phyloP scores from a whole-genome alignment of 2,888 invertebrate genomes.

The Tiliacea aurago region DNA sequence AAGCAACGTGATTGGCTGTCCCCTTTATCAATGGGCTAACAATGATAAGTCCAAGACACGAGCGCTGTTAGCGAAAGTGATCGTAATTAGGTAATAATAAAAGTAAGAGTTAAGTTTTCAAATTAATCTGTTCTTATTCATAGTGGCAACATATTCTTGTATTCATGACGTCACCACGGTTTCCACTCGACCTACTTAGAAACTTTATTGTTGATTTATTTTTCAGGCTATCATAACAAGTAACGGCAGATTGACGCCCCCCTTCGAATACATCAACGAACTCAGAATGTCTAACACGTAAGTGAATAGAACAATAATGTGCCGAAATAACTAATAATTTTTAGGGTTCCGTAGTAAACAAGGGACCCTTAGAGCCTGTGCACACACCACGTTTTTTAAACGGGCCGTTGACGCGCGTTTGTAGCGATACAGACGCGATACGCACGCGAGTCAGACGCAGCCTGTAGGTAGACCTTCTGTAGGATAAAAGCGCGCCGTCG shows the following conservation, averaged over 20 bases:
- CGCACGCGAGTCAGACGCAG: too few species aligned
- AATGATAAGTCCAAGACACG: slow-evolving; percentile 29
- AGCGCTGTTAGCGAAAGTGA: not conserved
- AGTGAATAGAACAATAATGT: slow-evolving; percentile 66
- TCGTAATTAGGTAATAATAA: not conserved
- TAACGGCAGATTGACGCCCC: slow-evolving; percentile 97
- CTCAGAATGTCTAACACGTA: slow-evolving; percentile 93
- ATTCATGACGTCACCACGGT: not conserved
- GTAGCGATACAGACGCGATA: too few species aligned
- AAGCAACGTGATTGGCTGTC: slow-evolving; percentile 13
- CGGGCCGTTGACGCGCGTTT: too few species aligned
- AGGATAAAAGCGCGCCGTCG: too few species aligned
- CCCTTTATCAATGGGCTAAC: slow-evolving; percentile 9
- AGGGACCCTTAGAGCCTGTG: too few species aligned
- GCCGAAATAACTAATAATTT: not conserved
- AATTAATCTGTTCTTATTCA: not conserved
- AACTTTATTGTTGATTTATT: slow-evolving; percentile 15
- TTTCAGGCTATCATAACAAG: slow-evolving; percentile 98
- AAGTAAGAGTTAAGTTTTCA: not conserved
- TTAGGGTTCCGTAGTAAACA: too few species aligned
- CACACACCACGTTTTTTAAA: too few species aligned
- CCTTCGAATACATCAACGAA: slow-evolving; percentile 98
- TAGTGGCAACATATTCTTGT: slow-evolving; percentile 5
- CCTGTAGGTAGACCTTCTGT: too few species aligned
- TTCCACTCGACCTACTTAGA: not conserved